Evolutionary conservation across 2,888 invertebrate species (phyloP).

Genomic region (Leucoma salicis): DNA sequence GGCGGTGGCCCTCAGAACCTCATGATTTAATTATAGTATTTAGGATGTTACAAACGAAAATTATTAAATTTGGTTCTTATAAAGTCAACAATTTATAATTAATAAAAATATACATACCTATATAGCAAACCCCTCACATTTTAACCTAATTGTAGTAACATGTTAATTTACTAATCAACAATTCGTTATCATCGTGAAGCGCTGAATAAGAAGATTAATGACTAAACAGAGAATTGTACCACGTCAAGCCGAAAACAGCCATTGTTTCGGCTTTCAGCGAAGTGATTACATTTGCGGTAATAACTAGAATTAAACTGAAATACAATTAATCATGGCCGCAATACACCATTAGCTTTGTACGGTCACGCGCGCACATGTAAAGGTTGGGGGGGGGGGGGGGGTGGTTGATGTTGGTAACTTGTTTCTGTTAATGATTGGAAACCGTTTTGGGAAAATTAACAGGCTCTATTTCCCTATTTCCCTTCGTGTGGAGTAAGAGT

Average conservation of each 20-base stretch:
- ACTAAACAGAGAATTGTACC: conserved; percentile 21
- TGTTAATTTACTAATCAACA: conserved; percentile 20
- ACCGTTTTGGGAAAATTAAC: too few species aligned
- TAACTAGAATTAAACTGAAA: conserved; percentile 59
- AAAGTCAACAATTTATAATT: too few species aligned
- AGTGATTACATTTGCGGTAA: conserved; percentile 57
- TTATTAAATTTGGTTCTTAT: too few species aligned
- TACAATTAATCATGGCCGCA: conserved; percentile 54
- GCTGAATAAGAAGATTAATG: conserved; percentile 50
- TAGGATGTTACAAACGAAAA: too few species aligned
- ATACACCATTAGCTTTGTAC: conserved; percentile 52
- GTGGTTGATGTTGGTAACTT: too few species aligned
- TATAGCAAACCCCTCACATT: not conserved
- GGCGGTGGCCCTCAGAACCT: too few species aligned
- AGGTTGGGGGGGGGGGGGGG: conserved; percentile 1
- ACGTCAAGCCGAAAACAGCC: conserved; percentile 32
- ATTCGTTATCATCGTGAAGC: conserved; percentile 26
- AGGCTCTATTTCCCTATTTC: too few species aligned
- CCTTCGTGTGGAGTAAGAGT: too few species aligned
- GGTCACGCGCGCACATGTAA: conserved; percentile 36
- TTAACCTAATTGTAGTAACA: conserved; percentile 17
- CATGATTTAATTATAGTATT: too few species aligned
- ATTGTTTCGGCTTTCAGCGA: conserved; percentile 44
- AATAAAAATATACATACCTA: too few species aligned
- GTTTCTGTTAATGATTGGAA: not conserved